These are phyloP conservation scores for Eptatretus burgeri DNA, from an alignment of 2,113 vertebrate genomes.

Conservation along the genomic window DNA sequence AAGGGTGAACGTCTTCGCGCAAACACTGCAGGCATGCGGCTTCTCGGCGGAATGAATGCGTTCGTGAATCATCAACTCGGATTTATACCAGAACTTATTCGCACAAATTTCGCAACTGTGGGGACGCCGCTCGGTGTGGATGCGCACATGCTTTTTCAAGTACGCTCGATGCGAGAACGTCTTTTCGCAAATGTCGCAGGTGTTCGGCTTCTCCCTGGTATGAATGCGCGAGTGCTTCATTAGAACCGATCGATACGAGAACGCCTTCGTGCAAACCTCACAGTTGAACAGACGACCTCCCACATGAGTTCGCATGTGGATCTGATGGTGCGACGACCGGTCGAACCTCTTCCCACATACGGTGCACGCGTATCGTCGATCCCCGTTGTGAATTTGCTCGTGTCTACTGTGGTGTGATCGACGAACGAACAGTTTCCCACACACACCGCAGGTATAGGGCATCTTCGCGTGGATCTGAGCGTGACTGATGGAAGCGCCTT, in stretches of 20 bases:
- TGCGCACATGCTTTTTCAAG: not conserved
- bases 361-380: no score
- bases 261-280: not conserved
- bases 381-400: no score
- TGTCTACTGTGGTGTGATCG: no score
- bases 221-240: not conserved
- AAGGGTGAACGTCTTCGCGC: not conserved
- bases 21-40: not conserved
- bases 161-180: not conserved
- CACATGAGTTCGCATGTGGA: not conserved
- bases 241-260: not conserved
- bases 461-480: no score
- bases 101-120: not conserved
- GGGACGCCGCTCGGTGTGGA: not conserved
- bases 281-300: not conserved
- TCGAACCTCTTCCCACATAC: no score
- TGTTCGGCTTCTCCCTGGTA: not conserved
- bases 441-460: no score
- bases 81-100: not conserved
- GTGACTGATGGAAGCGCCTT: no score
- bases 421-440: no score
- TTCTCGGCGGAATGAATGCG: not conserved
- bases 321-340: no score
- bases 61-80: not conserved
- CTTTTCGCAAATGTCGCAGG: not conserved